A percentile compares a stretch with the other conserved stretches of the same genome.
These are phyloP conservation scores for Amphiprion clarkii DNA, from an alignment of 2,797 vertebrate species.

Conservation along the genomic window DNA sequence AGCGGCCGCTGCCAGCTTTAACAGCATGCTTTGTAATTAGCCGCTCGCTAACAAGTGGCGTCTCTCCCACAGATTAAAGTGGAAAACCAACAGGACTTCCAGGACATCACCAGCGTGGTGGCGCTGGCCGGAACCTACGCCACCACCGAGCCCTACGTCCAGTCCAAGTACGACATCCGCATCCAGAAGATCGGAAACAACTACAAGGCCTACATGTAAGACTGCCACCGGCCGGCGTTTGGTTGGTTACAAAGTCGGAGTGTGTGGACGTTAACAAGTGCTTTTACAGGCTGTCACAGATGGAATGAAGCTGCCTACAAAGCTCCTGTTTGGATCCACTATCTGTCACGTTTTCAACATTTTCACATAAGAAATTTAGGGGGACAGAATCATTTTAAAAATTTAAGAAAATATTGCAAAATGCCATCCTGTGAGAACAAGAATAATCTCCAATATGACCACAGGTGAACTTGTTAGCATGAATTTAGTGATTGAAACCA, in stretches of 20 bases:
- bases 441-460: too few species aligned
- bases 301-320: too few species aligned
- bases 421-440: too few species aligned
- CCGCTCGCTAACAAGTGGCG: conserved; percentile 40
- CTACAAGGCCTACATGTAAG: conserved; percentile 99
- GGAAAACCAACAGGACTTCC: conserved; percentile 94
- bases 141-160: conserved; percentile 93
- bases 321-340: too few species aligned
- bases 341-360: too few species aligned
- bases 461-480: neutral
- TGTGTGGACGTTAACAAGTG: neutral
- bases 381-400: too few species aligned
- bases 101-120: conserved; percentile 96
- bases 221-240: neutral
- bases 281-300: neutral
- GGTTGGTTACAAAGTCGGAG: neutral
- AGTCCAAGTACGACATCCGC: conserved; percentile 97
- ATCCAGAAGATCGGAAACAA: conserved; percentile 98
- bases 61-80: conserved; percentile 91
- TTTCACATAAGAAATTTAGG: too few species aligned
- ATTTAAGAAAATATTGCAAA: too few species aligned
- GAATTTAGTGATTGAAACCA: neutral
- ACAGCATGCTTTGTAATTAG: conserved; percentile 52
- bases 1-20: conserved; percentile 36
- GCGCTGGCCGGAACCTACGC: conserved; percentile 95